Evolutionary conservation across 2,113 vertebrate species (phyloP).

Genomic region (Pagrus major): DNA sequence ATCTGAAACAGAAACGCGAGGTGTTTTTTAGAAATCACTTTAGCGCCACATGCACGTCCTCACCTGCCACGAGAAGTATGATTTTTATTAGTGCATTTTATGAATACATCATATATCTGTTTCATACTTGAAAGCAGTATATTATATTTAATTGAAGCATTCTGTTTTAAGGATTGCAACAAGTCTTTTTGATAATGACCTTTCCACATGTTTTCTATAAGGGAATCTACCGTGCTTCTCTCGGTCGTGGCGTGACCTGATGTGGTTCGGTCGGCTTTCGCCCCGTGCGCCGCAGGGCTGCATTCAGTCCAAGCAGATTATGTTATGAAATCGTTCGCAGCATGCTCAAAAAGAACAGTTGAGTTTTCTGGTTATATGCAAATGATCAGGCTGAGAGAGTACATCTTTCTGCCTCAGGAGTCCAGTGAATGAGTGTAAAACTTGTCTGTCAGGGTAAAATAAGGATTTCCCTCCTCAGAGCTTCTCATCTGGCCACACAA

Average conservation of each 20-base stretch:
- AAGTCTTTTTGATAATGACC: slow-evolving; percentile 76
- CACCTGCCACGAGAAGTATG: slow-evolving; percentile 61
- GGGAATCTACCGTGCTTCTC: slow-evolving; percentile 74
- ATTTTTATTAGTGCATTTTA: slow-evolving; percentile 76
- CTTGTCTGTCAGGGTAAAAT: slow-evolving; percentile 11
- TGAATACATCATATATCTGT: slow-evolving; percentile 65
- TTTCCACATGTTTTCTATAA: slow-evolving; percentile 79
- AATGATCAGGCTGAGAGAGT: not conserved
- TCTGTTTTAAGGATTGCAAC: slow-evolving; percentile 87
- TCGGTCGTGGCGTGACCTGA: slow-evolving; percentile 49
- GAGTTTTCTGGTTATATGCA: slow-evolving; percentile 8
- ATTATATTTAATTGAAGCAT: slow-evolving; percentile 78
- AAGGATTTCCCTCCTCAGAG: slow-evolving; percentile 72
- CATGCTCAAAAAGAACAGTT: not conserved
- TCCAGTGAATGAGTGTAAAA: slow-evolving; percentile 16
- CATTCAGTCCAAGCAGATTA: slow-evolving; percentile 12
- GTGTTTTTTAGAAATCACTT: slow-evolving; percentile 48
- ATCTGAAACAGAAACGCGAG: slow-evolving; percentile 24
- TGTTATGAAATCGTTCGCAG: slow-evolving; percentile 16
- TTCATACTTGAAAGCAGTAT: slow-evolving; percentile 80
- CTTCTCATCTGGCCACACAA: slow-evolving; percentile 72
- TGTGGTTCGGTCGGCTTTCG: slow-evolving; percentile 48
- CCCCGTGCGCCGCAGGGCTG: slow-evolving; percentile 39
- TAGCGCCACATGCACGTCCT: slow-evolving; percentile 51
- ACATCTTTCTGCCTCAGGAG: slow-evolving; percentile 25